A percentile compares a stretch with the other conserved stretches of the same genome.
These are phyloP conservation scores for Enoplolaimus lenunculus DNA, from an alignment of 2,888 invertebrate species.

Conservation along the genomic window DNA sequence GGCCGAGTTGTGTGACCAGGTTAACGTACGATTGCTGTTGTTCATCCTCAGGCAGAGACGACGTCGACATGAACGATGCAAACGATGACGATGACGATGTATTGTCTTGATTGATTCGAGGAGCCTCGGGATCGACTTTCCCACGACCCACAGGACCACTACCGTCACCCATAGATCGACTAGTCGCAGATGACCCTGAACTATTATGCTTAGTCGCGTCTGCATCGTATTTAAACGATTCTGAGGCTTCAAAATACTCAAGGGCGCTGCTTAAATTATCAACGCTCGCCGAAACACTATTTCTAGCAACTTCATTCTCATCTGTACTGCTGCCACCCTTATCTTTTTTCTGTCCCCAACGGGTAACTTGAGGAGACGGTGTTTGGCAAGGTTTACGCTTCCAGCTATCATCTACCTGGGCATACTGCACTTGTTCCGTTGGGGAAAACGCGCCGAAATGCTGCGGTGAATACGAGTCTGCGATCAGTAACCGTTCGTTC, in stretches of 20 bases:
- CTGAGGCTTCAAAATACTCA: not conserved
- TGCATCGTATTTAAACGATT: not conserved
- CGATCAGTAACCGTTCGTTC: slow-evolving; percentile 28
- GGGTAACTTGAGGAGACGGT: too few relatives aligned
- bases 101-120: not conserved
- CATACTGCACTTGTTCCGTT: not conserved
- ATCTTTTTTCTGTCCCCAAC: not conserved
- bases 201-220: not conserved
- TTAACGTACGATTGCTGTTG: slow-evolving; percentile 55
- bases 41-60: not conserved
- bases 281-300: not conserved
- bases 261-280: not conserved
- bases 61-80: slow-evolving; percentile 12
- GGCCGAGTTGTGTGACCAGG: slow-evolving; percentile 79
- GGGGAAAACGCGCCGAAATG: too few relatives aligned
- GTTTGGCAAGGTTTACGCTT: not conserved
- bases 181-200: too few relatives aligned
- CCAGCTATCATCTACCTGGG: not conserved
- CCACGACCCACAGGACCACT: not conserved
- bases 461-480: not conserved
- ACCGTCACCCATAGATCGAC: too few relatives aligned
- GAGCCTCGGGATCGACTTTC: not conserved
- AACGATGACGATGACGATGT: not conserved
- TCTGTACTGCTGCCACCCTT: not conserved
- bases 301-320: not conserved